Base-by-base conservation (phyloP, 2,888 invertebrate genomes). In the Junonia oenone region DNA sequence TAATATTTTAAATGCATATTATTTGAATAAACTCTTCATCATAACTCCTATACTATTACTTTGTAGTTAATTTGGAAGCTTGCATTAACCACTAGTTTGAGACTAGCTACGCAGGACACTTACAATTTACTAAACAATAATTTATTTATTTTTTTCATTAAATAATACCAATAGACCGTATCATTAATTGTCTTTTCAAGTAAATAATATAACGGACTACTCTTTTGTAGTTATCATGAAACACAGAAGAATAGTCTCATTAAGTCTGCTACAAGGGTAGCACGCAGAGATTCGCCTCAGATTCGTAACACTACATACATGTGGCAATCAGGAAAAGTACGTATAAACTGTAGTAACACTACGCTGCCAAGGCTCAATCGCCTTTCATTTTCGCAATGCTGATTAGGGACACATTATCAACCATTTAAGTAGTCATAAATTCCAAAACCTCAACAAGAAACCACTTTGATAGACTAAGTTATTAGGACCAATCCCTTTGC, bases 1-100 rank as follows among this genome's bases (percentile, higher is more conserved):
- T n/a, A n/a, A n/a, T 78, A 75, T 69, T 70, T 68, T 69, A 73
- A 77, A 78, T 75, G 74, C 73, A 67, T 70, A 64, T 59, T 63
- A 56, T 58, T 47, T 62, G 33, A 52, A 47, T 43, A 40, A 14
- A 47, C 35, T 38, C 14, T 45, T 47, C 47, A 38, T 11, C 38
- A 15, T 53, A 33, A 56, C 52, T 26, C 26, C 33, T 37, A 57
- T 56, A 61, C 50, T 53, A 33, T 54, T 61, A 62, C 53, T 51
- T 55, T 58, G 59, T 57, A 59, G 45, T 55, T 55, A 53, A 62
- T 56, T 63, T 63, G 54, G 62, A 64, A 68, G 66, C 71, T 64
- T 68, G 66, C 64, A 57, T 71, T 65, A 65, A 64, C 66, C 48
- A 59, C 59, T 64, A 72, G 68, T 68, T 67, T 63, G 56, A 68